A percentile compares a stretch with the other conserved stretches of the same genome.
phyloP scores from a whole-genome alignment of 2,113 vertebrate species.

The Eublepharis macularius region DNA sequence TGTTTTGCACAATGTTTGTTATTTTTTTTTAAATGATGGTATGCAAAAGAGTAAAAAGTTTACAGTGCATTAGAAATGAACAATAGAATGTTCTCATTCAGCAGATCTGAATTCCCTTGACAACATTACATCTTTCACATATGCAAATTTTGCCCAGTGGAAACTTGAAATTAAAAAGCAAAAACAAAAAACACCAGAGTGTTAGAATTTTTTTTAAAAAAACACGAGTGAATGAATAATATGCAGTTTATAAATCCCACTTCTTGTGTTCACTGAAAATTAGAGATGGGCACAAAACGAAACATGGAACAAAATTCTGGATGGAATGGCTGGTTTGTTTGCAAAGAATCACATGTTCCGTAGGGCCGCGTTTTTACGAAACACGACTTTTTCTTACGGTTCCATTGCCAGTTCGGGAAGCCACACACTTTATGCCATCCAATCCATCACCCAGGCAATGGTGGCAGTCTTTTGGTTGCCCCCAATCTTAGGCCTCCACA shows the following conservation, averaged over 20 bases:
- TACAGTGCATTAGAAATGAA: constrained; percentile 17
- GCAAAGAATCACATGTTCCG: no score
- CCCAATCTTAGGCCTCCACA: no score
- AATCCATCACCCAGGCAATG: no score
- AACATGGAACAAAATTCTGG: no score
- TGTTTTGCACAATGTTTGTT: constrained; percentile 25
- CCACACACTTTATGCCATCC: no score
- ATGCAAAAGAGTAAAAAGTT: constrained; percentile 38
- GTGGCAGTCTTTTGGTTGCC: no score
- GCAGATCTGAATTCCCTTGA: constrained; percentile 9
- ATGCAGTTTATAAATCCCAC: not conserved
- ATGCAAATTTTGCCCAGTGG: not conserved
- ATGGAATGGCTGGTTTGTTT: no score
- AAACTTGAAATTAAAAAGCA: not conserved
- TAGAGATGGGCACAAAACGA: no score
- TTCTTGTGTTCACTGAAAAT: no score
- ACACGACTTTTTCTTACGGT: no score
- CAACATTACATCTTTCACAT: not conserved
- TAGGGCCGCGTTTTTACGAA: no score
- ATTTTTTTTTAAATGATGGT: not conserved
- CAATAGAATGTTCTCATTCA: constrained; percentile 5
- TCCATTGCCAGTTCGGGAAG: no score
- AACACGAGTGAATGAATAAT: not conserved
- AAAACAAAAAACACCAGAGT: not conserved
- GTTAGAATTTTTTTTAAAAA: constrained; percentile 9